Percentiles rank a stretch among this genome's conserved stretches.
Conservation (phyloP, 2,113 vertebrate genomes). For the Platichthys stellatus region DNA sequence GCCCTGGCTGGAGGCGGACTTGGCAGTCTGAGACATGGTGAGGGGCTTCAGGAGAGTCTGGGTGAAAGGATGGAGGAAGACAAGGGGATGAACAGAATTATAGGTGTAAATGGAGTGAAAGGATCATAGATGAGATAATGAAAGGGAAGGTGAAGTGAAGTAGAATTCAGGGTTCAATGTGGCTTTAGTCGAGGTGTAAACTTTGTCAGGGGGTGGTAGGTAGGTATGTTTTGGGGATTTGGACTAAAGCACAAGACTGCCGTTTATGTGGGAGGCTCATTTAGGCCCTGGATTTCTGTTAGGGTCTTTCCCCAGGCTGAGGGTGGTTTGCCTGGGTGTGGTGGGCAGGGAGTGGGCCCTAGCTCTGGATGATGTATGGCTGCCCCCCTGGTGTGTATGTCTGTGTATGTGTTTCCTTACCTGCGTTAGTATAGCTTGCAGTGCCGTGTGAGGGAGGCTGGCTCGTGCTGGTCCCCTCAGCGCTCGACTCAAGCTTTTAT, state of each 20-base stretch:
- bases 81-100: conserved; percentile 32
- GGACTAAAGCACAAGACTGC: conserved; percentile 24
- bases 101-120: conserved; percentile 39
- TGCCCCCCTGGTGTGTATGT: conserved; percentile 29
- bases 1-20: conserved; percentile 84
- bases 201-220: conserved; percentile 2
- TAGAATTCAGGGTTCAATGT: neutral
- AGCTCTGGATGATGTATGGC: conserved; percentile 20
- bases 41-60: conserved; percentile 72
- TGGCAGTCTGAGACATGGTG: conserved; percentile 90
- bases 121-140: neutral
- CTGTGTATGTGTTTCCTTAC: conserved; percentile 80
- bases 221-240: conserved; percentile 30
- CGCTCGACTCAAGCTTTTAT: conserved; percentile 83
- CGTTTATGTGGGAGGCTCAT: conserved; percentile 55
- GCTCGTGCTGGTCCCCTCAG: conserved; percentile 72
- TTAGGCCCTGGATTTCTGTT: conserved; percentile 40
- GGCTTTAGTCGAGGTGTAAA: neutral
- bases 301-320: conserved; percentile 33
- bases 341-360: conserved; percentile 45
- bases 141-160: conserved; percentile 15
- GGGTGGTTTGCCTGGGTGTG: conserved; percentile 32
- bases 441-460: conserved; percentile 81
- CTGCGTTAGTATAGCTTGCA: conserved; percentile 82
- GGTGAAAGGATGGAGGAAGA: conserved; percentile 27